phyloP scores from a whole-genome alignment of 1,140 invertebrate species.

The Zeugodacus cucurbitae region DNA sequence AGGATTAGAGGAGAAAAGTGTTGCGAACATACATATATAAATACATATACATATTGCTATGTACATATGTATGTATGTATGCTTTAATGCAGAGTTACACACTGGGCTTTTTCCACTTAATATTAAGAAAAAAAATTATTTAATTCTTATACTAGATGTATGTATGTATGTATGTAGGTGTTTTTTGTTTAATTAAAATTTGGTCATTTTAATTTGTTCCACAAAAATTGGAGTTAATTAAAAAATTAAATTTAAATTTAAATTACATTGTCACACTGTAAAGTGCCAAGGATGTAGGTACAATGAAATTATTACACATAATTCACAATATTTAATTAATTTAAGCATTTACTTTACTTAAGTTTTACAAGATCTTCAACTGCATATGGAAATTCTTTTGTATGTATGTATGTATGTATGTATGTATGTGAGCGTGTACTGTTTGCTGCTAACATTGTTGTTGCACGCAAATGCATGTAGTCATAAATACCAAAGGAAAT shows the following conservation, averaged over 20 bases:
- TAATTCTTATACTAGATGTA: not conserved
- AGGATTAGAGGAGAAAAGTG: not conserved
- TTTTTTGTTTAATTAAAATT: not conserved
- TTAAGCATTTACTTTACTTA: not conserved
- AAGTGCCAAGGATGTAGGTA: slow-evolving; percentile 2
- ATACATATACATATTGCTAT: not conserved
- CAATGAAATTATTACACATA: slow-evolving; percentile 23
- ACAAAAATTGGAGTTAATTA: not conserved
- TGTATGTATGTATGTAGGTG: not conserved
- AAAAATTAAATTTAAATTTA: slow-evolving; percentile 42
- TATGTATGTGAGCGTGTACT: not conserved
- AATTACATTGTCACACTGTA: slow-evolving; percentile 8
- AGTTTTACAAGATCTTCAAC: not conserved
- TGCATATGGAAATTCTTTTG: not conserved
- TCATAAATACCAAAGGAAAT: not conserved
- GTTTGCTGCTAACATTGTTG: not conserved
- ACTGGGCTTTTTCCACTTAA: not conserved
- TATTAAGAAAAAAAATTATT: not conserved
- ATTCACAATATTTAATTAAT: slow-evolving; percentile 19
- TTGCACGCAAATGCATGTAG: not conserved
- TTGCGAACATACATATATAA: not conserved
- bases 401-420: not conserved
- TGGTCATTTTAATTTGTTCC: not conserved
- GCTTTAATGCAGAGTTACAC: not conserved
- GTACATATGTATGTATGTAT: not conserved